A percentile compares a stretch with the other conserved stretches of the same genome.
Conservation (phyloP, 23 tunicate species). For the Pegea sp. region DNA sequence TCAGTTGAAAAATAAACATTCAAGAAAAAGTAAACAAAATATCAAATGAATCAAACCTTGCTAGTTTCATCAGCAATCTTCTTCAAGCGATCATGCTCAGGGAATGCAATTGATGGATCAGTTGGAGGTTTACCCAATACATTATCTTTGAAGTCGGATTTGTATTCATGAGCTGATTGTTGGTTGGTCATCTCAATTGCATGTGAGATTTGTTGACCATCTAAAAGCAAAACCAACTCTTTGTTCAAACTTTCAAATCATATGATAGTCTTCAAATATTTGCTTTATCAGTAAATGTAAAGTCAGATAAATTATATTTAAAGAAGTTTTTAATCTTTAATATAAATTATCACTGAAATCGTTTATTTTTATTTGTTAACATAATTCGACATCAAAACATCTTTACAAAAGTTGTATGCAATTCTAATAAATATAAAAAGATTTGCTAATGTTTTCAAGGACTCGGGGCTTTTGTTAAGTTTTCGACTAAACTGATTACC, state of each 20-base stretch:
- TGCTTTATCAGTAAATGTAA: too few species aligned
- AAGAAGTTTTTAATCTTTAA: neutral
- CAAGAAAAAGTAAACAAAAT: too few species aligned
- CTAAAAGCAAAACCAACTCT: too few species aligned
- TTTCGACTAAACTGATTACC: slow-evolving; percentile 2
- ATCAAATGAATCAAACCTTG: too few species aligned
- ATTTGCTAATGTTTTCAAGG: too few species aligned
- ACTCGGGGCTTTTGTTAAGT: too few species aligned
- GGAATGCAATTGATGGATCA: slow-evolving; percentile 55
- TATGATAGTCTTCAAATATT: too few species aligned
- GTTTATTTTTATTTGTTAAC: neutral
- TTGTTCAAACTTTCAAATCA: too few species aligned
- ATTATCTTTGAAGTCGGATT: slow-evolving; percentile 29
- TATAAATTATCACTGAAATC: neutral
- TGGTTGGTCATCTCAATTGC: slow-evolving; percentile 37
- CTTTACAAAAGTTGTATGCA: too few species aligned
- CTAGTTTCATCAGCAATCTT: slow-evolving; percentile 37
- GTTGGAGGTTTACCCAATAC: slow-evolving; percentile 52
- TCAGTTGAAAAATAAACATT: too few species aligned
- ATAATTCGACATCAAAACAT: too few species aligned
- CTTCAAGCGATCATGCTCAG: slow-evolving; percentile 57
- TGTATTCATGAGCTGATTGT: slow-evolving; percentile 25
- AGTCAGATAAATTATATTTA: neutral
- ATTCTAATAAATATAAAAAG: too few species aligned
- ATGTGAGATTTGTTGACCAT: slow-evolving; percentile 45